Conservation (phyloP, 2,888 invertebrate species). For the Ceriagrion tenellum region DNA sequence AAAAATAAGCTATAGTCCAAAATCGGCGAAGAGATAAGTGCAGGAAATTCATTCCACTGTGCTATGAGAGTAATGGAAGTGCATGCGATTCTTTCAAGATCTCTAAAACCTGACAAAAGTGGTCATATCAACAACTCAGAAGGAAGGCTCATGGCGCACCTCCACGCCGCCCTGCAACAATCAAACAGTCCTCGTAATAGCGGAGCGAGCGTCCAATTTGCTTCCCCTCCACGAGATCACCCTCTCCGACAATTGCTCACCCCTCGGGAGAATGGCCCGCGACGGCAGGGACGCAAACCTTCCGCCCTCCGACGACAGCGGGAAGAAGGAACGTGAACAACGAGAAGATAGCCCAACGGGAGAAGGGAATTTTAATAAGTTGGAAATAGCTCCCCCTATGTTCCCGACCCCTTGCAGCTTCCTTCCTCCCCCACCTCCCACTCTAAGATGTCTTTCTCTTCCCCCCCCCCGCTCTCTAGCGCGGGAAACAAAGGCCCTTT, state of each 20-base stretch:
- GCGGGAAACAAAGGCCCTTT: neutral
- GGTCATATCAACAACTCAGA: neutral
- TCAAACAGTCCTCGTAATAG: neutral
- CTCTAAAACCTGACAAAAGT: neutral
- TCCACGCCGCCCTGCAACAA: neutral
- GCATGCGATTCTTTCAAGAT: neutral
- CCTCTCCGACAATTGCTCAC: neutral
- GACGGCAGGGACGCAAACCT: neutral
- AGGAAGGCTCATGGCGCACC: neutral
- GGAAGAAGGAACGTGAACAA: too few species aligned
- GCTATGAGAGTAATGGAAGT: neutral
- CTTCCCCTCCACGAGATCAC: neutral
- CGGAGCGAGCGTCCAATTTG: neutral
- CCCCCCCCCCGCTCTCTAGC: neutral
- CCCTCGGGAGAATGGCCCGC: neutral
- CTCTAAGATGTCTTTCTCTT: neutral
- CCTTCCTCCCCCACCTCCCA: too few species aligned
- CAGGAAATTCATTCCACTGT: neutral
- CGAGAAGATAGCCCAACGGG: neutral
- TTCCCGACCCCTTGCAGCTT: too few species aligned
- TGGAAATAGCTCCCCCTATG: neutral
- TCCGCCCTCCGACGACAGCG: too few species aligned
- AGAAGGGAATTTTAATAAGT: neutral
- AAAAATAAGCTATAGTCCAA: neutral
- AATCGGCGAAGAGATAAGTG: neutral